A percentile compares a stretch with the other conserved stretches of the same genome.
Evolutionary conservation across 1,140 invertebrate species (phyloP).

Genomic region (Hermatobates lingyangjiaoensis): DNA sequence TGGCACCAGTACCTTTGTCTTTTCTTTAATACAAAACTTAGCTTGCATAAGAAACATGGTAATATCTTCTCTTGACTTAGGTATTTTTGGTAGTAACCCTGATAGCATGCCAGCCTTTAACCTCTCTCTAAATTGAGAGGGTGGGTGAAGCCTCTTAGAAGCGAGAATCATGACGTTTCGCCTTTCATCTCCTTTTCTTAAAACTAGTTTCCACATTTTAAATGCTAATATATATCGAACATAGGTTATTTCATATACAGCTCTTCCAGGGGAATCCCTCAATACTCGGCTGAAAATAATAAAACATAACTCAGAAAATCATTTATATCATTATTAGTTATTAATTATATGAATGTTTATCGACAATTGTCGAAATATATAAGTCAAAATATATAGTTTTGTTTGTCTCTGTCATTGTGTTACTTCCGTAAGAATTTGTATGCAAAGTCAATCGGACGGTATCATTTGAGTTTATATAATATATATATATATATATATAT

Average conservation of each 20-base stretch:
- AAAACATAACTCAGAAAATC: not conserved
- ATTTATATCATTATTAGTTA: not conserved
- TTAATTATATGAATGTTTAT: not conserved
- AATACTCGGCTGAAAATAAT: slow-evolving; percentile 11
- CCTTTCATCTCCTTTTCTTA: slow-evolving; percentile 10
- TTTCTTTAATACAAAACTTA: slow-evolving; percentile 9
- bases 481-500: too few relatives aligned
- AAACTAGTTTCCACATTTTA: slow-evolving; percentile 17
- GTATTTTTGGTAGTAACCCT: slow-evolving; percentile 7
- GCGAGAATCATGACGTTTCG: slow-evolving; percentile 13
- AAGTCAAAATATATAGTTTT: not conserved
- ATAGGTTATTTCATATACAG: slow-evolving; percentile 11
- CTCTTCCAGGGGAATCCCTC: slow-evolving; percentile 3
- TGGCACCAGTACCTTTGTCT: slow-evolving; percentile 11
- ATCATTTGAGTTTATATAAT: too few relatives aligned
- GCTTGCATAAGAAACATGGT: slow-evolving; percentile 11
- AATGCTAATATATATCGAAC: slow-evolving; percentile 16
- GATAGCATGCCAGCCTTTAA: slow-evolving; percentile 4
- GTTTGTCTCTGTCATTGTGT: too few relatives aligned
- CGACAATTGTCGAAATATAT: not conserved
- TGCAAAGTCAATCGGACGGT: too few relatives aligned
- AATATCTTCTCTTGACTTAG: slow-evolving; percentile 4
- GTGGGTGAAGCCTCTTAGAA: slow-evolving; percentile 5
- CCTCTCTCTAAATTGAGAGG: slow-evolving; percentile 7
- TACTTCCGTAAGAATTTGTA: too few relatives aligned